Evolutionary conservation across 2,113 vertebrate species (phyloP).

Genomic region (Gasterosteus nipponicus): DNA sequence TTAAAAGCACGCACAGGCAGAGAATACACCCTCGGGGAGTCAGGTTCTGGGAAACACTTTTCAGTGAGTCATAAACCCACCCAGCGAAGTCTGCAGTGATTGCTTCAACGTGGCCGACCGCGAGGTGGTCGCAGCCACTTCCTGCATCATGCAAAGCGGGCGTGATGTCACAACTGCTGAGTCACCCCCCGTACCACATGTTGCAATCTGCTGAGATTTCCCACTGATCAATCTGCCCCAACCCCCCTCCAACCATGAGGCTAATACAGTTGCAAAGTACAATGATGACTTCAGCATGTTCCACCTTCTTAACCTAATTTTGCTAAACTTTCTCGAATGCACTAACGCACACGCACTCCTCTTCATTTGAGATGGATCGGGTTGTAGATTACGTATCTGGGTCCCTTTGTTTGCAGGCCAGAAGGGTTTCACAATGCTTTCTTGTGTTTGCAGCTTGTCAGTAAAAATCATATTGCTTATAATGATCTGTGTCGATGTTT

Average conservation of each 20-base stretch:
- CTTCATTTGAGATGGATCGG: slow-evolving; percentile 37
- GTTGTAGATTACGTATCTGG: slow-evolving; percentile 25
- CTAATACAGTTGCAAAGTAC: slow-evolving; percentile 40
- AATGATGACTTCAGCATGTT: slow-evolving; percentile 33
- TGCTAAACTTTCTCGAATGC: neutral
- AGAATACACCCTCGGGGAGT: slow-evolving; percentile 43
- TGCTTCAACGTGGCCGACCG: slow-evolving; percentile 50
- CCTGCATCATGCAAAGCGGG: slow-evolving; percentile 57
- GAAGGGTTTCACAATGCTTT: slow-evolving; percentile 31
- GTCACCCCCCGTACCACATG: slow-evolving; percentile 42
- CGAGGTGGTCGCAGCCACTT: slow-evolving; percentile 66
- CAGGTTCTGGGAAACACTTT: slow-evolving; percentile 65
- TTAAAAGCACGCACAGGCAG: slow-evolving; percentile 54
- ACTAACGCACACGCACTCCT: neutral
- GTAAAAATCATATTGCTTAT: slow-evolving; percentile 21
- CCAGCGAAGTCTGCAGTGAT: slow-evolving; percentile 48
- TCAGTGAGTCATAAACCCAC: slow-evolving; percentile 60
- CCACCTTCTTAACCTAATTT: slow-evolving; percentile 27
- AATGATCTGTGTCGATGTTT: slow-evolving; percentile 5
- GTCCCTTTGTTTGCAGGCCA: slow-evolving; percentile 25
- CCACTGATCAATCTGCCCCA: slow-evolving; percentile 23
- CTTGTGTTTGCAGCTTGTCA: slow-evolving; percentile 33
- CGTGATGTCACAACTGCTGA: slow-evolving; percentile 64
- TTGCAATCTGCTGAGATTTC: slow-evolving; percentile 44
- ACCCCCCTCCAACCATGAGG: slow-evolving; percentile 5